phyloP scores from a whole-genome alignment of 2,888 invertebrate genomes.

The Harmothoe impar region DNA sequence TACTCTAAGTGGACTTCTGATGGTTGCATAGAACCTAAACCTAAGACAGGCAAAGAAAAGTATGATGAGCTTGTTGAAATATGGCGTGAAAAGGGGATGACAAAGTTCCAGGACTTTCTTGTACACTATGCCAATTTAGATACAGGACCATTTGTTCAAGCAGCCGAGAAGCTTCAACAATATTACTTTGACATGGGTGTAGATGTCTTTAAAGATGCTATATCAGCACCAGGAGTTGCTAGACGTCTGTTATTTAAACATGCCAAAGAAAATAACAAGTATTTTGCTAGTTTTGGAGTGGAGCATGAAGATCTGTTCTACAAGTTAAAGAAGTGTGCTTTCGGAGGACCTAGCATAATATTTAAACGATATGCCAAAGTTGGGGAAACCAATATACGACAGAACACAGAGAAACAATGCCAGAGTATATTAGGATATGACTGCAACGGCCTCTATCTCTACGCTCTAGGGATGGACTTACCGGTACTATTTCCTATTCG shows the following conservation, averaged over 20 bases:
- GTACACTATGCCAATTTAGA: too few species aligned
- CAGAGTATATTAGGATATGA: not conserved
- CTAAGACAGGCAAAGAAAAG: not conserved
- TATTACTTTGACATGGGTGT: too few species aligned
- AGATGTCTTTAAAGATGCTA: too few species aligned
- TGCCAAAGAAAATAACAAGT: too few species aligned
- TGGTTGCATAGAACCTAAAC: not conserved
- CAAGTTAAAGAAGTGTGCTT: too few species aligned
- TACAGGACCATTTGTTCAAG: conserved; percentile 13
- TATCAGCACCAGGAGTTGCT: not conserved
- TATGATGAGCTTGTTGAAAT: not conserved
- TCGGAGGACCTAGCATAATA: not conserved
- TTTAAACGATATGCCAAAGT: too few species aligned
- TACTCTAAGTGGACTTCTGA: not conserved
- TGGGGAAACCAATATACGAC: not conserved
- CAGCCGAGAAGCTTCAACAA: conserved; percentile 16
- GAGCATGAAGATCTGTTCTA: too few species aligned
- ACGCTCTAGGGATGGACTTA: not conserved
- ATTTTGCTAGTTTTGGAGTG: too few species aligned
- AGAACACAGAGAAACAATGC: not conserved
- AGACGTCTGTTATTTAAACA: too few species aligned
- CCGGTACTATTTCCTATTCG: too few species aligned
- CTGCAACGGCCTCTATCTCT: not conserved
- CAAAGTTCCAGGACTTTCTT: not conserved
- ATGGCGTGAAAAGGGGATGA: not conserved